Conservation (phyloP, 2,888 invertebrate species). For the Caenorhabditis zanzibari region DNA sequence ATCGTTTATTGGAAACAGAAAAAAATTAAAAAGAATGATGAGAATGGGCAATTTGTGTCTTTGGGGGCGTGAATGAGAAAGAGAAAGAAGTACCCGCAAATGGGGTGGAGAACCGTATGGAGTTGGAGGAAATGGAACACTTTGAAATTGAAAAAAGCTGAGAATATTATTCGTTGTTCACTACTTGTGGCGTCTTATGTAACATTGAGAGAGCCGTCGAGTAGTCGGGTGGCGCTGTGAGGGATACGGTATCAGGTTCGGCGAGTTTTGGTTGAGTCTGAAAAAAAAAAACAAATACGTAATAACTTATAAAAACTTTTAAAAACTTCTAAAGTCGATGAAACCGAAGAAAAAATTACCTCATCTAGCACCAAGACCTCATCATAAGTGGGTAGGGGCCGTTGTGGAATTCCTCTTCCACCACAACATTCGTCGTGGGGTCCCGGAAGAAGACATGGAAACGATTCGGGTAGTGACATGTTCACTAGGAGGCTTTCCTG, state of each 20-base stretch:
- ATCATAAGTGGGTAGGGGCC: constrained; percentile 69
- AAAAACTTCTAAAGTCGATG: background rate
- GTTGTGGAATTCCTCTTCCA: constrained; percentile 51
- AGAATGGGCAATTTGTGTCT: constrained; percentile 30
- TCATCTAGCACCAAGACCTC: constrained; percentile 62
- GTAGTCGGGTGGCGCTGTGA: constrained; percentile 53
- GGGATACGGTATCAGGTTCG: constrained; percentile 14
- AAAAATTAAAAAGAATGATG: background rate
- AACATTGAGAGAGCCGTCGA: constrained; percentile 58
- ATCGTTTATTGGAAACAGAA: background rate
- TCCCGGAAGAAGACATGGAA: constrained; percentile 69
- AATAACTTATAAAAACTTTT: no score
- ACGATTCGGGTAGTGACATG: constrained; percentile 60
- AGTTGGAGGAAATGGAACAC: constrained; percentile 6
- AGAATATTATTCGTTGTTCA: background rate
- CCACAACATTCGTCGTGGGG: constrained; percentile 67
- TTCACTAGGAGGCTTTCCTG: constrained; percentile 56
- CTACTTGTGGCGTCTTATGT: constrained; percentile 15
- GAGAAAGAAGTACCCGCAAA: constrained; percentile 34
- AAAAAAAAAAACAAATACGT: no score
- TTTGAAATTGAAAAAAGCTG: background rate
- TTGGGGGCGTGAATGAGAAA: constrained; percentile 4
- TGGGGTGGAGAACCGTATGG: constrained; percentile 42
- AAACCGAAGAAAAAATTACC: constrained; percentile 22
- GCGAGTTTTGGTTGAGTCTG: constrained; percentile 42